Conservation (phyloP, 2,113 vertebrate genomes). For the Rafetus swinhoei region DNA sequence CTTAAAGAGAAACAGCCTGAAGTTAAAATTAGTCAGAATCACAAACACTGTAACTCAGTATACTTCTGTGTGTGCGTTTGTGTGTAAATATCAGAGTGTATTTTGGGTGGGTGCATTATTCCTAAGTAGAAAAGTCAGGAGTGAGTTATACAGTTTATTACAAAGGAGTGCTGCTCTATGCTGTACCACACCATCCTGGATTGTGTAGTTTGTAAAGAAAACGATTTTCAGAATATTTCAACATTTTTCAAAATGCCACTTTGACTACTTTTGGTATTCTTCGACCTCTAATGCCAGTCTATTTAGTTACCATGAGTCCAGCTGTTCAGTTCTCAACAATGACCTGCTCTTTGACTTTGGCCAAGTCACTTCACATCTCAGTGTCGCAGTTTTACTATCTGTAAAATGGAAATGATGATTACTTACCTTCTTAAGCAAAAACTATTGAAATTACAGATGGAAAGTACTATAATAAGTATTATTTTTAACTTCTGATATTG, state of each 20-base stretch:
- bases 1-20: background rate
- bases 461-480: background rate
- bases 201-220: background rate
- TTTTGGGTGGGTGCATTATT: background rate
- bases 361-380: background rate
- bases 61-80: fast-evolving
- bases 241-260: background rate
- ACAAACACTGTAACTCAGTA: background rate
- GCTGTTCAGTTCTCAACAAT: background rate
- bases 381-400: background rate
- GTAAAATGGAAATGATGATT: background rate
- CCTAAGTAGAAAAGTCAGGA: background rate
- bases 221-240: background rate
- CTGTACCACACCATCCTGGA: fast-evolving
- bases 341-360: background rate
- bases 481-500: background rate
- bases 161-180: background rate
- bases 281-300: background rate
- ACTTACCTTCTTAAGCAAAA: background rate
- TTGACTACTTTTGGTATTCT: background rate
- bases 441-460: background rate
- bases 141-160: background rate
- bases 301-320: background rate
- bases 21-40: background rate
- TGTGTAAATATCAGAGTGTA: fast-evolving